Percentiles rank a stretch among this genome's conserved stretches.
phyloP scores from a whole-genome alignment of 1,140 invertebrate genomes.

The Proctacanthus coquilletti region DNA sequence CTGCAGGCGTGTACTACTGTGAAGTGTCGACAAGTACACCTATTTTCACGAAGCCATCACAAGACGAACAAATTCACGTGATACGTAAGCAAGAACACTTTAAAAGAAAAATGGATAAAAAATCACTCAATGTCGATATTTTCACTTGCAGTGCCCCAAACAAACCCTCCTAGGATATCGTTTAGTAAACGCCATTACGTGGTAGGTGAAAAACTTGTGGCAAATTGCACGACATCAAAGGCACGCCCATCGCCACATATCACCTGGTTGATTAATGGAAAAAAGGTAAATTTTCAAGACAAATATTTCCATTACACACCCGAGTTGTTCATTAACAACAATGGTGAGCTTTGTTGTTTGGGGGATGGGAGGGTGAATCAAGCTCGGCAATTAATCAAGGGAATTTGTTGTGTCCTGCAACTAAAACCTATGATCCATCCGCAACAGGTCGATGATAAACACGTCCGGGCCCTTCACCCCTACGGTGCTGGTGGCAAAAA shows the following conservation, averaged over 20 bases:
- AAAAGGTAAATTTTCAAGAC: conserved; percentile 44
- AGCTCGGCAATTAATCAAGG: too few species aligned
- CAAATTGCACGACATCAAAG: conserved; percentile 57
- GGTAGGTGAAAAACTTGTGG: conserved; percentile 53
- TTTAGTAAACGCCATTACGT: conserved; percentile 49
- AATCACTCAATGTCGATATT: background rate
- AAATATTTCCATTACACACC: too few species aligned
- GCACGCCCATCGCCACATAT: conserved; percentile 60
- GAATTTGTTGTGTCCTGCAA: too few species aligned
- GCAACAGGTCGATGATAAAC: conserved; percentile 8
- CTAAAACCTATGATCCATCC: too few species aligned
- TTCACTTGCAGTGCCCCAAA: conserved; percentile 47
- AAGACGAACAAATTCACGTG: conserved; percentile 51
- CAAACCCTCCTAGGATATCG: conserved; percentile 49
- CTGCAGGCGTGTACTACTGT: conserved; percentile 55
- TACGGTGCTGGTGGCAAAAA: conserved; percentile 1
- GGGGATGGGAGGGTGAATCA: too few species aligned
- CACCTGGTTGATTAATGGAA: conserved; percentile 68
- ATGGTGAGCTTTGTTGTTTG: too few species aligned
- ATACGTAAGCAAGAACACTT: conserved; percentile 44
- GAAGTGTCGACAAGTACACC: conserved; percentile 59
- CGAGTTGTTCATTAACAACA: too few species aligned
- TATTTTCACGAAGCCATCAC: conserved; percentile 58
- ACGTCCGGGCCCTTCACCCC: conserved; percentile 5
- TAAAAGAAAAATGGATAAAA: conserved; percentile 9